phyloP scores from a whole-genome alignment of 2,113 vertebrate genomes.

The Cacatua alba region DNA sequence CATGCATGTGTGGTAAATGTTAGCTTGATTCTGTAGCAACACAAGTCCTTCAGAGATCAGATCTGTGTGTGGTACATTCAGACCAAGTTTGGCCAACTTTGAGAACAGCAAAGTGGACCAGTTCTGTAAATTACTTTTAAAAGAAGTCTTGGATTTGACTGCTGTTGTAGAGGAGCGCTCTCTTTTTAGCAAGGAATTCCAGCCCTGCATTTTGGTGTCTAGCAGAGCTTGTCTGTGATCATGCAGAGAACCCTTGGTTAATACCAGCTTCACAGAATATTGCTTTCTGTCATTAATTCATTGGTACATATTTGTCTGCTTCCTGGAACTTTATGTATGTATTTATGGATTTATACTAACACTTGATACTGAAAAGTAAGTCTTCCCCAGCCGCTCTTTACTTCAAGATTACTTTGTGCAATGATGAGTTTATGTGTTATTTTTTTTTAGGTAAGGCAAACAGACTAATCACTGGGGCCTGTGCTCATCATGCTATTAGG shows the following conservation, averaged over 20 bases:
- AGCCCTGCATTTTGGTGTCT: not conserved
- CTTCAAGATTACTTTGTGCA: conserved; percentile 16
- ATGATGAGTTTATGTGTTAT: not conserved
- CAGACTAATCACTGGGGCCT: not conserved
- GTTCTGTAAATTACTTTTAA: not conserved
- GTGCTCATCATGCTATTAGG: not conserved
- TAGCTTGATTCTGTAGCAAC: not conserved
- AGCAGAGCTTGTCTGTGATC: not conserved
- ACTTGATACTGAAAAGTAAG: not conserved
- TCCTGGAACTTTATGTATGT: not conserved
- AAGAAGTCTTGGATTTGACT: not conserved
- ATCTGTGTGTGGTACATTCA: not conserved
- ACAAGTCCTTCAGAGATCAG: not conserved
- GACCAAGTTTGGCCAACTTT: not conserved
- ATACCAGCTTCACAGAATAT: not conserved
- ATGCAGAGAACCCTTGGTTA: not conserved
- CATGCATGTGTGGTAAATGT: not conserved
- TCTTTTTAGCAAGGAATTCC: not conserved
- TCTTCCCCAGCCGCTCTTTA: conserved; percentile 19
- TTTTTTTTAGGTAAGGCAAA: conserved; percentile 27
- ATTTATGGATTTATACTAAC: not conserved
- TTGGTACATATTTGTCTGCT: not conserved
- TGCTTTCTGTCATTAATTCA: not conserved
- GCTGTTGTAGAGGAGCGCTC: not conserved
- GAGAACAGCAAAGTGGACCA: not conserved